Evolutionary conservation across 2,888 invertebrate species (phyloP).

Genomic region (Oscheius myriophilus): DNA sequence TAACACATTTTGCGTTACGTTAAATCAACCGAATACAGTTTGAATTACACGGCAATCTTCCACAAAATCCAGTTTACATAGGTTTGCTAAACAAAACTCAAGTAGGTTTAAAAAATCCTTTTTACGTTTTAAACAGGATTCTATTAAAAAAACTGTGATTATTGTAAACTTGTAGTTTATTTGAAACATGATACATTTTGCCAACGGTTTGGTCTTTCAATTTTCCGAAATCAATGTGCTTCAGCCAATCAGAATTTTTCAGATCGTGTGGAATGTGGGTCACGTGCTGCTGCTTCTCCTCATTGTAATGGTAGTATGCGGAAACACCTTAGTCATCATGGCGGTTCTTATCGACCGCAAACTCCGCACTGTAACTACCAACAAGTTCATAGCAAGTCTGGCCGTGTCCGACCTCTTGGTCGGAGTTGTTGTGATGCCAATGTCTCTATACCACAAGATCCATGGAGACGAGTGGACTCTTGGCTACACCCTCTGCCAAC

Average conservation of each 20-base stretch:
- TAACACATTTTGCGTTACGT: too few relatives aligned
- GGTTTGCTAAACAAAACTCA: too few relatives aligned
- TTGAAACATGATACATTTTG: too few relatives aligned
- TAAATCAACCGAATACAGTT: too few relatives aligned
- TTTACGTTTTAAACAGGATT: too few relatives aligned
- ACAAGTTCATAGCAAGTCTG: constrained; percentile 60
- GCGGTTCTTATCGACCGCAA: constrained; percentile 55
- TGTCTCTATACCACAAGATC: constrained; percentile 58
- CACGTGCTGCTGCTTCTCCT: constrained; percentile 48
- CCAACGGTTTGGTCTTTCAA: too few relatives aligned
- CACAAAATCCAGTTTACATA: too few relatives aligned
- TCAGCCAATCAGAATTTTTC: neutral
- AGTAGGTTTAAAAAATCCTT: too few relatives aligned
- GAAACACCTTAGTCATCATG: constrained; percentile 51
- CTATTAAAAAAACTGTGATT: too few relatives aligned
- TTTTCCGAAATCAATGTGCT: too few relatives aligned
- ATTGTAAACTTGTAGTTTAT: too few relatives aligned
- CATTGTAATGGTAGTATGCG: constrained; percentile 52
- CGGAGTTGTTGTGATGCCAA: constrained; percentile 59
- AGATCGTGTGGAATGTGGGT: constrained; percentile 21
- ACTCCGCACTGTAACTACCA: constrained; percentile 57
- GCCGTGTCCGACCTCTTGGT: constrained; percentile 63
- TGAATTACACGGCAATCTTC: too few relatives aligned
- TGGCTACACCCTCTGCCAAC: constrained; percentile 54
- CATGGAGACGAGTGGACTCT: constrained; percentile 58